phyloP scores from a whole-genome alignment of 2,888 invertebrate species.

The Drosophila ezoana region DNA sequence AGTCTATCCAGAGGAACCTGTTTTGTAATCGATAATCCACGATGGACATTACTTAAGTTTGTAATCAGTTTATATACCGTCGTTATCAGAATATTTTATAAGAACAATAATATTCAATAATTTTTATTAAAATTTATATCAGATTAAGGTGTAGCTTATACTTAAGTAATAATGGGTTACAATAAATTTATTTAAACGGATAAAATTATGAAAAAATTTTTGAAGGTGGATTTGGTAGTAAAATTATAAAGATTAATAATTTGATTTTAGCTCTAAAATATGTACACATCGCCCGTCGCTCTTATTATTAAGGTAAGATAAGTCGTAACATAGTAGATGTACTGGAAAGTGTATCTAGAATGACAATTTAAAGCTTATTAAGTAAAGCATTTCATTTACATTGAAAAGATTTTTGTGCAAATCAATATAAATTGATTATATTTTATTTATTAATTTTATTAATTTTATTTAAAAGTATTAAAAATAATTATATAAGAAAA shows the following conservation, averaged over 20 bases:
- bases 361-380: constrained; percentile 87
- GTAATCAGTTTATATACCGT: constrained; percentile 5
- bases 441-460: constrained; percentile 77
- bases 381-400: constrained; percentile 89
- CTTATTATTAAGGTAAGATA: constrained; percentile 20
- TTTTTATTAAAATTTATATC: constrained; percentile 86
- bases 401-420: constrained; percentile 87
- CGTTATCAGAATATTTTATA: constrained; percentile 8
- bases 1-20: constrained; percentile 88
- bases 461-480: constrained; percentile 54
- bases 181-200: constrained; percentile 86
- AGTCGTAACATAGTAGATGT: constrained; percentile 81
- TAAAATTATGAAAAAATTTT: constrained; percentile 86
- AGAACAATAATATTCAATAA: constrained; percentile 8
- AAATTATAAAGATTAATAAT: constrained; percentile 86
- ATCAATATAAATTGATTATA: constrained; percentile 83
- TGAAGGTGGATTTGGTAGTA: constrained; percentile 89
- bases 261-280: constrained; percentile 87
- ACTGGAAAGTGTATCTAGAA: constrained; percentile 86
- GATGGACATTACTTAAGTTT: constrained; percentile 34
- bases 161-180: constrained; percentile 89
- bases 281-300: constrained; percentile 45
- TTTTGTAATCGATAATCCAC: constrained; percentile 63
- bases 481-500: constrained; percentile 84
- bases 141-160: constrained; percentile 87